Conservation (phyloP, 2,113 vertebrate species). For the Hystrix cristata region DNA sequence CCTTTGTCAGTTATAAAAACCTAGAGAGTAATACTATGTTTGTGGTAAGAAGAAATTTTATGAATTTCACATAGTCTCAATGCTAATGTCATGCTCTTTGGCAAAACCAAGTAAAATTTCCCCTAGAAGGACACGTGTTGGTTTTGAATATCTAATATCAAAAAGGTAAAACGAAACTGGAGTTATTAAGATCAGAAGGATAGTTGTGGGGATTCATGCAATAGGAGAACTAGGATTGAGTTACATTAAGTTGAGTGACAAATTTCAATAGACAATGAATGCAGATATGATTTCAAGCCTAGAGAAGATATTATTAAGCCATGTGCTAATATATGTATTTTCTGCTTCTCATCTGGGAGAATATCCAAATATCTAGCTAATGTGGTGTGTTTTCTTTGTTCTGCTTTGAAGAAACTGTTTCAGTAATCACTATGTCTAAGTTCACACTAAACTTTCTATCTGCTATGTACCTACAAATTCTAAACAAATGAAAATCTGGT, state of each 20-base stretch:
- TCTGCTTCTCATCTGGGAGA: neutral
- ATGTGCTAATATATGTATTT: rapidly evolving
- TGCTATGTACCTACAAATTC: too few species aligned
- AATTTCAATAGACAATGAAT: neutral
- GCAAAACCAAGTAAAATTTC: neutral
- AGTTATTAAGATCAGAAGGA: neutral
- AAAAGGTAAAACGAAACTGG: neutral
- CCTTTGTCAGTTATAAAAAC: neutral
- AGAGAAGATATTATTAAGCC: neutral
- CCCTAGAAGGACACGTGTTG: neutral
- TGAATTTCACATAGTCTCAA: neutral
- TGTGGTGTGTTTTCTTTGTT: neutral
- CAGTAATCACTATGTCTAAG: neutral
- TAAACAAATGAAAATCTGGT: neutral
- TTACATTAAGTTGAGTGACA: neutral
- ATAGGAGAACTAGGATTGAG: neutral
- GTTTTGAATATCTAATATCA: neutral
- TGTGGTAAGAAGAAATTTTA: neutral
- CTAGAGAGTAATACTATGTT: neutral
- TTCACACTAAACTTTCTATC: neutral
- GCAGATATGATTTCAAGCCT: neutral
- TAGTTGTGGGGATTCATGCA: neutral
- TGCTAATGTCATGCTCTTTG: neutral
- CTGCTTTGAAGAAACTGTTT: neutral
- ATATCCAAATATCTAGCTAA: neutral